Evolutionary conservation across 2,797 vertebrate genomes (phyloP).

Genomic region (Taenioides sp.): DNA sequence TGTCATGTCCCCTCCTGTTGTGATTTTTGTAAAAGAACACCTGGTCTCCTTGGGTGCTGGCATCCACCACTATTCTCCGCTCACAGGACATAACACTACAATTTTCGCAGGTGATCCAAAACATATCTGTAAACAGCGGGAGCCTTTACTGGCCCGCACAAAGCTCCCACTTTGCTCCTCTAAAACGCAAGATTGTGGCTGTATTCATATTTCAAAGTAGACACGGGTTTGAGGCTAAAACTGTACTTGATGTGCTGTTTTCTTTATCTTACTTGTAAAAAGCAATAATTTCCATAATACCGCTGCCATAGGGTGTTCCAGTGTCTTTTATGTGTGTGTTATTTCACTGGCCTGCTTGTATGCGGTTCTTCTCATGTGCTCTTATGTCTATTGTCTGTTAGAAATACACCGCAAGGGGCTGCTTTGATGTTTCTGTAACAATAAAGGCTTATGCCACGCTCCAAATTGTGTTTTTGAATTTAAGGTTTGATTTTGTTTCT

Average conservation of each 20-base stretch:
- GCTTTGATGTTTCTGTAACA: conserved; percentile 51
- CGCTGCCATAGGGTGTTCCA: not conserved
- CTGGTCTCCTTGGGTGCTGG: conserved; percentile 18
- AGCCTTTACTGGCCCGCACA: conserved; percentile 12
- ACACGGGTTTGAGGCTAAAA: not conserved
- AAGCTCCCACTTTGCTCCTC: conserved; percentile 12
- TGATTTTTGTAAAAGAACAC: conserved; percentile 9
- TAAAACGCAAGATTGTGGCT: conserved; percentile 7
- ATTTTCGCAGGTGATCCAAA: conserved; percentile 1
- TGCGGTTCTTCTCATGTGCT: conserved; percentile 8
- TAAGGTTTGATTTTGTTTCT: conserved; percentile 46
- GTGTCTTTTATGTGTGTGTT: conserved; percentile 13
- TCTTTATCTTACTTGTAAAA: conserved; percentile 1
- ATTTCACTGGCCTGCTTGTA: conserved; percentile 21
- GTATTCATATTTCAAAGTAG: not conserved
- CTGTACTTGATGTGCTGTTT: not conserved
- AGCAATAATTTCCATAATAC: conserved; percentile 4
- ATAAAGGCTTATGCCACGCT: conserved; percentile 33
- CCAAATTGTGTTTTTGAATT: conserved; percentile 39
- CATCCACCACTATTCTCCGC: conserved; percentile 13
- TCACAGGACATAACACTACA: conserved; percentile 8
- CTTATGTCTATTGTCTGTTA: conserved; percentile 28
- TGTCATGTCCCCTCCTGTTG: conserved; percentile 2
- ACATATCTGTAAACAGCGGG: conserved; percentile 12
- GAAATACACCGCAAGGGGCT: conserved; percentile 35